Evolutionary conservation across 2,113 vertebrate genomes (phyloP), one percentile per base, ranked within the genome.

Genomic region (Pongo pygmaeus): DNA sequence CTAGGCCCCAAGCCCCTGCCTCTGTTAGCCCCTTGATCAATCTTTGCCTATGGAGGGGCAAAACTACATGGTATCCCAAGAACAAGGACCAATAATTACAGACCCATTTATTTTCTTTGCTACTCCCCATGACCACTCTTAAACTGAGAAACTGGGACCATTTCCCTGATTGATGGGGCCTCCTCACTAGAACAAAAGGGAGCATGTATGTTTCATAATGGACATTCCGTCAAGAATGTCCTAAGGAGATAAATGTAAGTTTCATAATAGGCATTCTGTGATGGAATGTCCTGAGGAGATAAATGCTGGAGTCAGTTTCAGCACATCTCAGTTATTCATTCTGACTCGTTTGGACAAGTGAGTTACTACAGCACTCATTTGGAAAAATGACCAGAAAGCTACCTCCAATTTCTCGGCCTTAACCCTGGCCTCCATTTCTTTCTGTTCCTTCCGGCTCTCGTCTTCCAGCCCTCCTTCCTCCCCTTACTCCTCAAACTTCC

Each of bases 361-460:
- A 43, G 48, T 50, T 35, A 20, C 50, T 80, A 27, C 8, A 52
- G 61, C 59, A 3, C 8, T 1, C n/a, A 3, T 57, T 55, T 55
- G 16, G 55, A 46, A 74, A 43, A 80, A 97, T 57, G 89, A 85
- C 22, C 10, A 43, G 17, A 25, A 94, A 83, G 25, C 57, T 83
- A 30, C 84, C 94, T 57, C 32, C 0, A 13, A 92, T 94, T 72
- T 18, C 43, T 14, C 5, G 20, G 61, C 10, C 35, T 50, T 30
- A 27, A 3, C 5, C 18, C 86, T 72, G 8, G 30, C 10, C 40
- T 46, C 40, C 55, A 70, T 14, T 3, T 72, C 52, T 6, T 43
- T n/a, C 48, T 86, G 4, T 8, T 38, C 50, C 59, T 38, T 55
- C 46, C 18, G 0, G 2, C 9, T 20, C 80, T 78, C 5, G 0